Conservation (phyloP, 2,113 vertebrate species). For the Clupea harengus region DNA sequence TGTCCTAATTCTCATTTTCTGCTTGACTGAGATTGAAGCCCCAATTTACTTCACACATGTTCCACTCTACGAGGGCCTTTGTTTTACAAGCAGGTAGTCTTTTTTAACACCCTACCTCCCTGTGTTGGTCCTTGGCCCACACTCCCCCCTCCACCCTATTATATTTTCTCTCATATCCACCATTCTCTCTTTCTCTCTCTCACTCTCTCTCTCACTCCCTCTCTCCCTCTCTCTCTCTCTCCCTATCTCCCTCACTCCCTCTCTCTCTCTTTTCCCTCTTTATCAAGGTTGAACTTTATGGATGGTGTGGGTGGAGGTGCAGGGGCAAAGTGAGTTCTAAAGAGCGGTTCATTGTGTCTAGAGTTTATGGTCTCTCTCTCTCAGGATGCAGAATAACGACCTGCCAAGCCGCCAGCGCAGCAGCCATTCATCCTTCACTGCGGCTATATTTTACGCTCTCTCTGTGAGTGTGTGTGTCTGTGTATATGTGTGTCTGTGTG, state of each 20-base stretch:
- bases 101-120: slow-evolving; percentile 15
- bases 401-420: slow-evolving; percentile 58
- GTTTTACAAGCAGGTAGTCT: slow-evolving; percentile 40
- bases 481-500: neutral
- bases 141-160: slow-evolving; percentile 44
- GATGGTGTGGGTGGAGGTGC: slow-evolving; percentile 57
- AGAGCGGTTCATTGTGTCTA: slow-evolving; percentile 65
- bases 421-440: slow-evolving; percentile 62
- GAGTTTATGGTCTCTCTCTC: slow-evolving; percentile 65
- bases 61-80: slow-evolving; percentile 40
- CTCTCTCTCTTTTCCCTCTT: slow-evolving; percentile 45
- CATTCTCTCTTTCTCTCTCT: slow-evolving; percentile 17
- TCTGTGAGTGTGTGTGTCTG: slow-evolving; percentile 33
- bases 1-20: slow-evolving; percentile 3
- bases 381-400: slow-evolving; percentile 68
- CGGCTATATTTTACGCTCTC: slow-evolving; percentile 55
- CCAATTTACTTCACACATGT: slow-evolving; percentile 40
- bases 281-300: slow-evolving; percentile 76
- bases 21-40: slow-evolving; percentile 36
- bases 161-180: slow-evolving; percentile 26
- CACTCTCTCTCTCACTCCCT: slow-evolving; percentile 50
- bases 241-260: slow-evolving; percentile 50
- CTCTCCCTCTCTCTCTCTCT: slow-evolving; percentile 16
- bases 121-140: slow-evolving; percentile 21
- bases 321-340: slow-evolving; percentile 56